Conservation (phyloP, 2,113 vertebrate genomes). For the Shinisaurus crocodilurus region DNA sequence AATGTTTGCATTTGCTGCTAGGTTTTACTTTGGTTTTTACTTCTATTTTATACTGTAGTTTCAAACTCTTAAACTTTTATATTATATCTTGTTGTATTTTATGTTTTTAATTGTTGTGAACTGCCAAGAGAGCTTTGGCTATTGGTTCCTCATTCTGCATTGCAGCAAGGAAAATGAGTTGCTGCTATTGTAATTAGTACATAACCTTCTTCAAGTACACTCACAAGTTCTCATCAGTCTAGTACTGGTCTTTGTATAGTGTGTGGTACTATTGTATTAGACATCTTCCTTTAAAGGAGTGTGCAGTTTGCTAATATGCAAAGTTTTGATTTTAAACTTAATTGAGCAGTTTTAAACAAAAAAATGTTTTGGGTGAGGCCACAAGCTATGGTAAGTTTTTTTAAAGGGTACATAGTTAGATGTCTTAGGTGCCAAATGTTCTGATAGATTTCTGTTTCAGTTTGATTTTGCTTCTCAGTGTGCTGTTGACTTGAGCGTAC, state of each 20-base stretch:
- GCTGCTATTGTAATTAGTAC: conserved; percentile 24
- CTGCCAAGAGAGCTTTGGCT: too few relatives aligned
- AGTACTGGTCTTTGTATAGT: conserved; percentile 36
- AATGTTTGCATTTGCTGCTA: too few relatives aligned
- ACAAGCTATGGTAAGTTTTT: fast-evolving
- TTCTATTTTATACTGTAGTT: too few relatives aligned
- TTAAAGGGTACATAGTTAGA: conserved; percentile 45
- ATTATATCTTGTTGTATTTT: too few relatives aligned
- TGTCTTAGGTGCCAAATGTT: conserved; percentile 44
- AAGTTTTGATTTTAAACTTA: fast-evolving
- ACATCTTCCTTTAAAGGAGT: neutral
- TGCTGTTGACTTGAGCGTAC: conserved; percentile 12
- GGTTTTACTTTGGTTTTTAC: too few relatives aligned
- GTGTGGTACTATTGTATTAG: conserved; percentile 42
- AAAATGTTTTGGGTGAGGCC: fast-evolving
- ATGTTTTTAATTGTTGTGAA: too few relatives aligned
- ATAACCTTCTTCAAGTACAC: neutral
- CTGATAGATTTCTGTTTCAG: conserved; percentile 21
- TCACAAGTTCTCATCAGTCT: conserved; percentile 30
- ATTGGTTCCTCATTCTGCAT: neutral
- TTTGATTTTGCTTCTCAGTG: conserved; percentile 38
- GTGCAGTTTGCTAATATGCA: neutral
- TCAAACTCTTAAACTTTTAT: too few relatives aligned
- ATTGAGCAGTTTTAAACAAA: fast-evolving
- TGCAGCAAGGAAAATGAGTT: neutral